phyloP scores from a whole-genome alignment of 1,140 invertebrate species.

The Drosophila ficusphila region DNA sequence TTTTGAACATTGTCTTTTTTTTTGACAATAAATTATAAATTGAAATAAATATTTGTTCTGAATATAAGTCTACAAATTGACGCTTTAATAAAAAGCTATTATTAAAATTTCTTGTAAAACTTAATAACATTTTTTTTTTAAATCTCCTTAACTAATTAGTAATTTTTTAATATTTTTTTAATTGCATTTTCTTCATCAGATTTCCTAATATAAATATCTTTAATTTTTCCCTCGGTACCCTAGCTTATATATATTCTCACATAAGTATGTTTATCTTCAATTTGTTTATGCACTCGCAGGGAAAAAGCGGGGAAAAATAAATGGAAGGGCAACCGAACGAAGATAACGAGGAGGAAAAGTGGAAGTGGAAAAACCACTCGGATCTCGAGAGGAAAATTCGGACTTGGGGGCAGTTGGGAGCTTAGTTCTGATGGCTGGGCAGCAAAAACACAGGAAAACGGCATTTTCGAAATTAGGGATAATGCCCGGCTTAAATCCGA shows the following conservation, averaged over 20 bases:
- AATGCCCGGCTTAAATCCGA: slow-evolving; percentile 26
- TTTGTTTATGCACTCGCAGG: slow-evolving; percentile 60
- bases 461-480: slow-evolving; percentile 60
- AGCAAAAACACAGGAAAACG: slow-evolving; percentile 45
- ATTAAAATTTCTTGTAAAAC: too few relatives aligned
- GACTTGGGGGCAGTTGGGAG: slow-evolving; percentile 22
- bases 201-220: neutral
- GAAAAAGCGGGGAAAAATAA: neutral
- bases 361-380: slow-evolving; percentile 1
- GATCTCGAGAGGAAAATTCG: neutral
- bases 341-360: neutral
- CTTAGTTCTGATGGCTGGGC: slow-evolving; percentile 48
- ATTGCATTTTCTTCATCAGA: too few relatives aligned
- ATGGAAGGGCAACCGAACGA: neutral
- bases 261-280: slow-evolving; percentile 51
- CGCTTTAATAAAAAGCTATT: too few relatives aligned
- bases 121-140: neutral
- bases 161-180: neutral
- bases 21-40: too few relatives aligned
- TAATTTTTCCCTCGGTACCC: neutral
- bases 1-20: too few relatives aligned
- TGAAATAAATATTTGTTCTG: too few relatives aligned
- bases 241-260: slow-evolving; percentile 1
- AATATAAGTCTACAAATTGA: too few relatives aligned
- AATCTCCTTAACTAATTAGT: neutral